Evolutionary conservation across 2,113 vertebrate species (phyloP).

Genomic region (Hepsetus odoe): DNA sequence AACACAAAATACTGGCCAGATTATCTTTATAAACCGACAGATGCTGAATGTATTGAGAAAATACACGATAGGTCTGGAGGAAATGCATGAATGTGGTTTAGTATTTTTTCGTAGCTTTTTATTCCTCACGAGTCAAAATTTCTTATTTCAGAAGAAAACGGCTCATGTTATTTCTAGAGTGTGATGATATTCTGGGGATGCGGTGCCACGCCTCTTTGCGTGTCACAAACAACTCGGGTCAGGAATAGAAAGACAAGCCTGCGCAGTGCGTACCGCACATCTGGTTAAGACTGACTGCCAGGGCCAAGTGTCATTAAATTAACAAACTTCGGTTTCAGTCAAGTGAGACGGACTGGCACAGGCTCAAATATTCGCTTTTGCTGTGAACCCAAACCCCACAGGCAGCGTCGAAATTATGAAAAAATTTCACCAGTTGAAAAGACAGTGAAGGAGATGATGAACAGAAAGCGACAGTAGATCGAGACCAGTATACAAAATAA

Average conservation of each 20-base stretch:
- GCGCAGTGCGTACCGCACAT: slow-evolving; percentile 8
- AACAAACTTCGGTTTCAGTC: slow-evolving; percentile 49
- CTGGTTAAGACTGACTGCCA: slow-evolving; percentile 5
- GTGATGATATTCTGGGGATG: neutral
- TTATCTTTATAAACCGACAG: too few species aligned
- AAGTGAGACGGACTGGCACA: slow-evolving; percentile 40
- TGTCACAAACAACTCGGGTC: neutral
- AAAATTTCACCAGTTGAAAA: neutral
- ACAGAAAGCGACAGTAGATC: too few species aligned
- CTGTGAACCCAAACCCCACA: neutral
- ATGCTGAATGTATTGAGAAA: too few species aligned
- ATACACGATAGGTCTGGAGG: too few species aligned
- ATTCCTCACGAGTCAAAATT: neutral
- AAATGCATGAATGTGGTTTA: too few species aligned
- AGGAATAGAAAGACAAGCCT: neutral
- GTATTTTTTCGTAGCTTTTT: neutral
- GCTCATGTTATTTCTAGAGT: neutral
- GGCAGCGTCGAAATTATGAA: neutral
- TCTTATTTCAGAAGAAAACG: neutral
- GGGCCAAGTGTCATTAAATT: slow-evolving; percentile 37
- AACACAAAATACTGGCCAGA: too few species aligned
- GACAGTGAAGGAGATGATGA: neutral
- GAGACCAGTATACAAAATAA: too few species aligned
- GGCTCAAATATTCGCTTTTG: slow-evolving; percentile 36
- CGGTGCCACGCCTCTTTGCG: neutral